phyloP scores from a whole-genome alignment of 1,140 invertebrate genomes.

The Sipha flava region DNA sequence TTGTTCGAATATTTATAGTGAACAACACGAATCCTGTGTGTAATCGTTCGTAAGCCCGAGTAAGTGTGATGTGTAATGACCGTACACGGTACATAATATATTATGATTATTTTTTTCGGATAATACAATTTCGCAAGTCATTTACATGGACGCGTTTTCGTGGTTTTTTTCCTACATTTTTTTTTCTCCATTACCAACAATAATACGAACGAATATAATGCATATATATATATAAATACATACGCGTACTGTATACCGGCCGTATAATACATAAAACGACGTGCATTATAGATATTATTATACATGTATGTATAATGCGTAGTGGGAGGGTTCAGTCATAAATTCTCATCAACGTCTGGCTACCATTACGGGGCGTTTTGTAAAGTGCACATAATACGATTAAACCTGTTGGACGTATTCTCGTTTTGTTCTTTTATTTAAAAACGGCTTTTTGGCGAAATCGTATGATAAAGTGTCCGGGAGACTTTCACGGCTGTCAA shows the following conservation, averaged over 20 bases:
- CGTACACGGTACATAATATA: neutral
- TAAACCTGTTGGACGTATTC: slow-evolving; percentile 29
- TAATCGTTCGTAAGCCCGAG: too few relatives aligned
- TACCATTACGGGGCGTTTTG: slow-evolving; percentile 31
- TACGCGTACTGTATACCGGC: too few relatives aligned
- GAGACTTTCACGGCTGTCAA: slow-evolving; percentile 30
- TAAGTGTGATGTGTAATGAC: neutral
- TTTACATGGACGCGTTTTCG: neutral
- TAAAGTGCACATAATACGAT: slow-evolving; percentile 29
- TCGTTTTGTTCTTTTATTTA: slow-evolving; percentile 27
- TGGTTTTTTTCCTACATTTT: neutral
- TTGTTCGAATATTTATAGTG: too few relatives aligned
- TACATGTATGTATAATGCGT: neutral
- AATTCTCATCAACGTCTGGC: slow-evolving; percentile 28
- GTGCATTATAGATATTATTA: neutral
- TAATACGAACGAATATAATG: slow-evolving; percentile 8
- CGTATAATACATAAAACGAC: slow-evolving; percentile 11
- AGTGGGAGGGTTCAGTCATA: slow-evolving; percentile 24
- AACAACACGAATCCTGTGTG: too few relatives aligned
- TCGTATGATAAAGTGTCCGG: slow-evolving; percentile 29
- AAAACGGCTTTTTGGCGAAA: slow-evolving; percentile 23
- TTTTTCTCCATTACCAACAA: neutral
- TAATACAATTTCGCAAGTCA: neutral
- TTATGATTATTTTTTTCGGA: too few relatives aligned
- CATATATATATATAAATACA: slow-evolving; percentile 19